These are phyloP conservation scores for Mycteria americana DNA, from an alignment of 2,797 vertebrate species.

Conservation along the genomic window DNA sequence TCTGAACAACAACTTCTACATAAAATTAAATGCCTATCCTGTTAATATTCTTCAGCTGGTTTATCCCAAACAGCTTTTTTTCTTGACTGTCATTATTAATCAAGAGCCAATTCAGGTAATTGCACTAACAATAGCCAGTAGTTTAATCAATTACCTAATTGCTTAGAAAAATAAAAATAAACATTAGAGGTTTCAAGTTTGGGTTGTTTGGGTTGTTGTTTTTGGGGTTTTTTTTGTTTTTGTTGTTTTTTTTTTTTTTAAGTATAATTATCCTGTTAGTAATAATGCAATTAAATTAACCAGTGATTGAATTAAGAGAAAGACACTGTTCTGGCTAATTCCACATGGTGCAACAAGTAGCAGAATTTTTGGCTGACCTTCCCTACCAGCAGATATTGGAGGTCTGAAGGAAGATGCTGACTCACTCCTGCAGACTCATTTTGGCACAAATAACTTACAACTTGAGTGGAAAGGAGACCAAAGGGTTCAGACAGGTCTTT, in stretches of 20 bases:
- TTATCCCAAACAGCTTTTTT: neutral
- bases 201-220: neutral
- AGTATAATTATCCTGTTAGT: neutral
- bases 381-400: neutral
- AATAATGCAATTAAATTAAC: neutral
- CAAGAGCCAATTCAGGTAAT: neutral
- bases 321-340: neutral
- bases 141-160: neutral
- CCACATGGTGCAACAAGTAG: neutral
- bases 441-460: neutral
- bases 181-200: neutral
- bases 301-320: neutral
- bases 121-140: neutral
- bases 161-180: conserved; percentile 6
- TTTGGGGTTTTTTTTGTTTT: neutral
- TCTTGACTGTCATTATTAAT: neutral
- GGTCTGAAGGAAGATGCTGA: conserved; percentile 29
- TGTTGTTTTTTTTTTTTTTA: neutral
- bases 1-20: neutral
- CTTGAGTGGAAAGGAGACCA: neutral
- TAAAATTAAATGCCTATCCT: neutral
- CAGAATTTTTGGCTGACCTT: conserved; percentile 3
- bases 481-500: neutral
- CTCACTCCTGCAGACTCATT: conserved; percentile 13
- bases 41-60: neutral